These are phyloP conservation scores for Apoda limacodes DNA, from an alignment of 2,888 invertebrate species.

Conservation along the genomic window DNA sequence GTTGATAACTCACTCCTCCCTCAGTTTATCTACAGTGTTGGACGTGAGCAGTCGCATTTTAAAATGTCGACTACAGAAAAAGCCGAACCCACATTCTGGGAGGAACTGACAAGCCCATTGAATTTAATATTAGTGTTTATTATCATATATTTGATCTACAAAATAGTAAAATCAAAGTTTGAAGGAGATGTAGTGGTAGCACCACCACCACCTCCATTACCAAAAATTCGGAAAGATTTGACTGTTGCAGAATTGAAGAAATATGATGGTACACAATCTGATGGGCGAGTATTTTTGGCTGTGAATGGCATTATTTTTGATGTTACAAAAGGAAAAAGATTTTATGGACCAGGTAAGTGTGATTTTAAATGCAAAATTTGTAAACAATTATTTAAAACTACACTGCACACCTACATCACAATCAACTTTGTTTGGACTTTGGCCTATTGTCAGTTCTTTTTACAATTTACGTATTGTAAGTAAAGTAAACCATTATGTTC, in stretches of 20 bases:
- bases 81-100: slow-evolving; percentile 42
- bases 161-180: slow-evolving; percentile 68
- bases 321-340: slow-evolving; percentile 89
- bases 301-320: slow-evolving; percentile 96
- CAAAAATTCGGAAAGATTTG: slow-evolving; percentile 89
- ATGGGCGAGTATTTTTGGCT: slow-evolving; percentile 90
- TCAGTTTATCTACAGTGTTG: slow-evolving; percentile 24
- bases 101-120: slow-evolving; percentile 53
- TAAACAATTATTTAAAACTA: slow-evolving; percentile 19
- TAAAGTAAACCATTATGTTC: no score
- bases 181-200: slow-evolving; percentile 38
- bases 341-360: slow-evolving; percentile 91
- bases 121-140: slow-evolving; percentile 47
- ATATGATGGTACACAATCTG: slow-evolving; percentile 85
- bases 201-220: slow-evolving; percentile 70
- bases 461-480: no score
- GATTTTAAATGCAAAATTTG: no score
- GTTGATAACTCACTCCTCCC: slow-evolving; percentile 1
- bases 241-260: slow-evolving; percentile 87
- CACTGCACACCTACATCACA: slow-evolving; percentile 13
- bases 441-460: no score
- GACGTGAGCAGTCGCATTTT: slow-evolving; percentile 19
- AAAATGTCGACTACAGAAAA: slow-evolving; percentile 32
- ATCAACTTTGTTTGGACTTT: slow-evolving; percentile 15
- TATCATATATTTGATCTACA: slow-evolving; percentile 70